Evolutionary conservation across 2,888 invertebrate species (phyloP), one percentile per base, ranked within the genome.

Genomic region (Acrobasis suavella): DNA sequence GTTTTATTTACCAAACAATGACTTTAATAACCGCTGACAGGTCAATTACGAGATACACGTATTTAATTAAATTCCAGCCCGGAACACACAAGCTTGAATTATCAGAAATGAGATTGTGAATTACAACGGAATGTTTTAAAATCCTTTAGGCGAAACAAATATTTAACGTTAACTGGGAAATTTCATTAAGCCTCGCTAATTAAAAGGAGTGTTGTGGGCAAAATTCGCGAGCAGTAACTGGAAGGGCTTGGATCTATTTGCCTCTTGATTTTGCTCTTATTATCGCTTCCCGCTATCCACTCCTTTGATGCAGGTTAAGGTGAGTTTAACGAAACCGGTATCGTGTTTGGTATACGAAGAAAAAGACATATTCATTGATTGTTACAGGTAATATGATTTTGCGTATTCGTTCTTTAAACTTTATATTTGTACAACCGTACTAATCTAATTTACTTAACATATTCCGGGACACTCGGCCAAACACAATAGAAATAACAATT

Each of bases 181-280:
- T 78, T 83, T 81, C 77, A 83, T 83, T 80, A 81, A 76, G 75
- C 72, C 69, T 65, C 72, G 69, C 78, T 81, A 82, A 82, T 82
- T 80, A 79, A 79, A 81, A 75, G 73, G 72, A 65, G 74, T 74
- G 74, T 78, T 80, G 77, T 78, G 73, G 73, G 62, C 62, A 65
- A 64, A 70, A 66, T 73, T 69, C 70, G 66, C 68, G 64, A 65
- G 67, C 68, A 60, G 65, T 68, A 68, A 70, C 62, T 46, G n/a
- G 6, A n/a, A n/a, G 46, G 46, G 2, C 14, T 14, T 2, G 46
- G 46, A 46, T n/a, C 46, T n/a, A 14, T 46, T 46, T n/a, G n/a
- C 14, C 14, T 5, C 46, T 14, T 46, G 1, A 6, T 14, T 7
- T 46, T 12, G 46, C 46, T 14, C 12, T 6, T 6, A 46, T n/a